Conservation (phyloP, 2,113 vertebrate genomes). For the Brachypodius melanocephalos region DNA sequence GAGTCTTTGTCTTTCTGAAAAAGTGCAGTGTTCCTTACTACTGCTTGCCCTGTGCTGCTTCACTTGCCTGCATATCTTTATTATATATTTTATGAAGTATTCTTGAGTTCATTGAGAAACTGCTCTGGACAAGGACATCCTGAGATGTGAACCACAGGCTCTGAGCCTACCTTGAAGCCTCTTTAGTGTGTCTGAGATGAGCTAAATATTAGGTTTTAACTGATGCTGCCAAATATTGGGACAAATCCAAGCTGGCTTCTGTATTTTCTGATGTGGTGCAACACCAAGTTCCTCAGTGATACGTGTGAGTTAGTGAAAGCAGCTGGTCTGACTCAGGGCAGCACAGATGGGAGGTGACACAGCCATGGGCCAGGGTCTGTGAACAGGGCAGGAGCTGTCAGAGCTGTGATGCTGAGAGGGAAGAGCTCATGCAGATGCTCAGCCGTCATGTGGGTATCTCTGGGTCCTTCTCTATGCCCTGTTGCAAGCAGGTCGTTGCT, state of each 20-base stretch:
- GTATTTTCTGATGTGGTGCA: rapidly evolving
- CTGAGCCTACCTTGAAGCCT: not conserved
- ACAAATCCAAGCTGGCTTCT: not conserved
- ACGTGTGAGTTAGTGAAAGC: not conserved
- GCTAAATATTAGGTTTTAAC: not conserved
- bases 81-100: not conserved
- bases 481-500: not conserved
- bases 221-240: not conserved
- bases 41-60: not conserved
- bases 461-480: rapidly evolving
- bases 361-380: rapidly evolving
- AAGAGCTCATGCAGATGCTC: not conserved
- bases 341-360: not conserved
- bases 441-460: not conserved
- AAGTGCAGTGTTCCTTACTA: not conserved
- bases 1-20: not conserved
- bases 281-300: rapidly evolving
- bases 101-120: not conserved
- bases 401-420: not conserved
- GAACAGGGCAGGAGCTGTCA: rapidly evolving
- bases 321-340: not conserved
- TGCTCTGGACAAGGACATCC: not conserved
- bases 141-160: not conserved
- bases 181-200: not conserved
- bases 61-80: not conserved